Evolutionary conservation across 2,113 vertebrate genomes (phyloP), one percentile per base, ranked within the genome.

Genomic region (Phoenicopterus ruber): DNA sequence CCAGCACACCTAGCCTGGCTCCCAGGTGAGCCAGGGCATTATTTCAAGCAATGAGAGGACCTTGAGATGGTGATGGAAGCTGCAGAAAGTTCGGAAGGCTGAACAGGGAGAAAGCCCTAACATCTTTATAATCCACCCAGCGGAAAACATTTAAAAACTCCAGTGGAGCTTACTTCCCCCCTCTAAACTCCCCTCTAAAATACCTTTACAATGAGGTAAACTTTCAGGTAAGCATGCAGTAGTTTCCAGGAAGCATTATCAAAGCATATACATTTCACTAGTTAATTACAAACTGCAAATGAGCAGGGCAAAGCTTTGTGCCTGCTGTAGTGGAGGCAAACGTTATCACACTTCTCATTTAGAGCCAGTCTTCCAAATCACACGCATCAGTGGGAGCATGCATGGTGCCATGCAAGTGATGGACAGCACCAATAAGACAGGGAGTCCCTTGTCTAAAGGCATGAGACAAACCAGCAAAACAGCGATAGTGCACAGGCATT

Each of bases 31-130:
- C 20, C 47, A 49, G 29, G 50, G 11, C 11, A n/a, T 24, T 36
- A 25, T 12, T 26, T 32, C 54, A 76, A 70, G 54, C 46, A 34
- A 29, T 22, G 22, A 17, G 17, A 82, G 13, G 25, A 72, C 14
- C 11, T 72, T 31, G 8, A 0, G 0, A 12, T 28, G 31, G 14
- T 16, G 11, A 46, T 2, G 0, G 31, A 82, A 79, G n/a, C 5
- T 31, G n/a, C 24, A 83, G 88, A 88, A 83, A 49, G 13, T 29
- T 81, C 66, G 44, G 36, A 80, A 88, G n/a, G 50, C 24, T 40
- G 18, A 38, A 20, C 61, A 16, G 20, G 11, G 17, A 42, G 38
- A 81, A 84, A 65, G 29, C 5, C 22, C 17, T 79, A 77, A 63
- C 7, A 58, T 65, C 16, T 52, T 78, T 63, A 66, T 8, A 66